These are phyloP conservation scores for Drosophila nigromelanica DNA, from an alignment of 1,140 invertebrate genomes.

Conservation along the genomic window DNA sequence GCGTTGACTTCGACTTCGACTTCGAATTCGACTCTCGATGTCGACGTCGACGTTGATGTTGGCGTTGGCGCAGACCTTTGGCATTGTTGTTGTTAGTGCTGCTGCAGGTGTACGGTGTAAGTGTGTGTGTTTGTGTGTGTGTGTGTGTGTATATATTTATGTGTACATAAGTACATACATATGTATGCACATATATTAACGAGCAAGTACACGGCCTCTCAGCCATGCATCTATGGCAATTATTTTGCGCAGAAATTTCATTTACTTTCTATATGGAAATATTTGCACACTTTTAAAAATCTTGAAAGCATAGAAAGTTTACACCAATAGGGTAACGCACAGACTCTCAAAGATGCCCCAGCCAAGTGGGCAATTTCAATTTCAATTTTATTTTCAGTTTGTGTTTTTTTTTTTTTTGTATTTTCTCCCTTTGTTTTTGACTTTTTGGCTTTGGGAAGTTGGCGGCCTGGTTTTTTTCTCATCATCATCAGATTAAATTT, in stretches of 20 bases:
- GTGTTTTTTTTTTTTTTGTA: slow-evolving; percentile 1
- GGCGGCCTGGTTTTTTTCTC: slow-evolving; percentile 38
- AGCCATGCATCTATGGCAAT: slow-evolving; percentile 45
- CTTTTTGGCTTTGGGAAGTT: slow-evolving; percentile 43
- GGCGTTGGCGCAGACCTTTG: slow-evolving; percentile 43
- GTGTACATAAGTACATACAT: slow-evolving; percentile 23
- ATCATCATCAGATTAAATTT: slow-evolving; percentile 3
- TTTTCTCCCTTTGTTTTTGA: slow-evolving; percentile 12
- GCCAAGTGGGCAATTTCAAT: slow-evolving; percentile 25
- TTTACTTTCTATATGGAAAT: slow-evolving; percentile 64
- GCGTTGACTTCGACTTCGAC: slow-evolving; percentile 17
- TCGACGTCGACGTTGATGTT: too few species aligned
- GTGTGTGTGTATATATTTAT: too few species aligned
- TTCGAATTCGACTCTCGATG: neutral
- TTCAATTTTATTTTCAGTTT: slow-evolving; percentile 21
- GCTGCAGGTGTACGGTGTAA: slow-evolving; percentile 43
- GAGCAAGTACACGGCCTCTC: slow-evolving; percentile 45
- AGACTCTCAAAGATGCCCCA: slow-evolving; percentile 26
- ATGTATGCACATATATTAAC: slow-evolving; percentile 31
- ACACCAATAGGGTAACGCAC: slow-evolving; percentile 43
- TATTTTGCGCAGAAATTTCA: slow-evolving; percentile 52
- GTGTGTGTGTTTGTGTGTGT: slow-evolving; percentile 18
- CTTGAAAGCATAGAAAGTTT: slow-evolving; percentile 57
- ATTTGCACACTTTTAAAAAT: slow-evolving; percentile 54
- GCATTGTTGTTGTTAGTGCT: slow-evolving; percentile 21